Conservation (phyloP, 2,113 vertebrate species). For the Ochotona curzoniae region DNA sequence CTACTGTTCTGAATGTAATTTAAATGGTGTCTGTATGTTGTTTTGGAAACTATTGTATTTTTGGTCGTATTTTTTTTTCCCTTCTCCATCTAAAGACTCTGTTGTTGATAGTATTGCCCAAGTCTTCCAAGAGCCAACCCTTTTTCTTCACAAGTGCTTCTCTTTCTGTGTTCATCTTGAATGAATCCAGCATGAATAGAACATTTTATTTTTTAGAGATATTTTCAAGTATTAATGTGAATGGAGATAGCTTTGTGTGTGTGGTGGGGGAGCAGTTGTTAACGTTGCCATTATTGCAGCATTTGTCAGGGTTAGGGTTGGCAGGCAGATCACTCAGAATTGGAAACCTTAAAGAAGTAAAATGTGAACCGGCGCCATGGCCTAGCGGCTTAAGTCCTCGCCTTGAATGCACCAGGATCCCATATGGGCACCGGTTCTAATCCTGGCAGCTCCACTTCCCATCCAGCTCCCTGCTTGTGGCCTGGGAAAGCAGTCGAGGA, state of each 20-base stretch:
- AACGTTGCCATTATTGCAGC: background rate
- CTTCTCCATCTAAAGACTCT: background rate
- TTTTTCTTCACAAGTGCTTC: conserved; percentile 10
- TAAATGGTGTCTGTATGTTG: background rate
- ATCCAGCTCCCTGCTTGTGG: no score
- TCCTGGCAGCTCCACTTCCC: no score
- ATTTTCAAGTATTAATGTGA: background rate
- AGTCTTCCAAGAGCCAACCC: background rate
- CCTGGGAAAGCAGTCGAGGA: no score
- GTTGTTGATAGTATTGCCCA: background rate
- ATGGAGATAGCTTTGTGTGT: background rate
- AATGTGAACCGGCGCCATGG: background rate
- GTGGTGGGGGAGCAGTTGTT: background rate
- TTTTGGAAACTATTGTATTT: conserved; percentile 25
- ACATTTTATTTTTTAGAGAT: conserved; percentile 13
- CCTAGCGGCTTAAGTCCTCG: no score
- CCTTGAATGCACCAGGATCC: no score
- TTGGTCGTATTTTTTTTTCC: background rate
- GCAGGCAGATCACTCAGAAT: background rate
- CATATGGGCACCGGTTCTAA: no score
- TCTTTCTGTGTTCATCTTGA: conserved; percentile 41
- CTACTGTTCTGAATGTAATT: background rate
- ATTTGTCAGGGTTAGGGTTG: conserved; percentile 19
- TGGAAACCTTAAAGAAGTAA: background rate
- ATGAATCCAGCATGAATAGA: conserved; percentile 4